Evolutionary conservation across 2,113 vertebrate species (phyloP).

Genomic region (Oncorhynchus clarkii): DNA sequence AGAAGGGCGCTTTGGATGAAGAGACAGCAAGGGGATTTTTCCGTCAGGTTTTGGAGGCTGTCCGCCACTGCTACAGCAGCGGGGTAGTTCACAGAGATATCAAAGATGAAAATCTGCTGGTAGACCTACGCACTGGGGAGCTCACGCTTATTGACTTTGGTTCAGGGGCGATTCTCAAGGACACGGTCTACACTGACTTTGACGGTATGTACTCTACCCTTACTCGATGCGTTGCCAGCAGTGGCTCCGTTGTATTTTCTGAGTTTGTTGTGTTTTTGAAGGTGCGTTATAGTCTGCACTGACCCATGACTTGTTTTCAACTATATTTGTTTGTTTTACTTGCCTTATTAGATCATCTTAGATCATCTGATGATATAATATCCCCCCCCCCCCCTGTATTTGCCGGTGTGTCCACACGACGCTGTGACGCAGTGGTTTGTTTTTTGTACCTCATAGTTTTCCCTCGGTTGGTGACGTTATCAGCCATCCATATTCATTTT

Average conservation of each 20-base stretch:
- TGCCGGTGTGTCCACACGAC: not conserved
- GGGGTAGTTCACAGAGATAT: constrained; percentile 95
- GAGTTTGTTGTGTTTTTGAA: not conserved
- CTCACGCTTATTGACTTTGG: constrained; percentile 98
- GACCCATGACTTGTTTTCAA: too few relatives aligned
- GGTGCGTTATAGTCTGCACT: not conserved
- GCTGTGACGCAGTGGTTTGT: constrained; percentile 9
- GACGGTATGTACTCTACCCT: constrained; percentile 79
- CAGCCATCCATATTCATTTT: not conserved
- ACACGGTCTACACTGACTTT: constrained; percentile 97
- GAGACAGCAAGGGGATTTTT: constrained; percentile 89
- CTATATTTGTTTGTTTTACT: not conserved
- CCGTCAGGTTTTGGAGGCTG: constrained; percentile 91
- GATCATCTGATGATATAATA: not conserved
- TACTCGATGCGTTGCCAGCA: accelerated
- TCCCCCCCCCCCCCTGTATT: not conserved
- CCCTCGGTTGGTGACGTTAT: not conserved
- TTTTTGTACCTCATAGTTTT: not conserved
- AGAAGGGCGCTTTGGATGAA: constrained; percentile 93
- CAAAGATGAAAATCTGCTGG: constrained; percentile 96
- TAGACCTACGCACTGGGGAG: constrained; percentile 90
- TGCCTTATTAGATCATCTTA: not conserved
- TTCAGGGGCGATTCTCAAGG: constrained; percentile 94
- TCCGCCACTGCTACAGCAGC: constrained; percentile 93
- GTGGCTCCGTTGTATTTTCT: not conserved